Percentiles rank a stretch among this genome's conserved stretches.
phyloP scores from a whole-genome alignment of 2,797 vertebrate species.

The Cuculus canorus region DNA sequence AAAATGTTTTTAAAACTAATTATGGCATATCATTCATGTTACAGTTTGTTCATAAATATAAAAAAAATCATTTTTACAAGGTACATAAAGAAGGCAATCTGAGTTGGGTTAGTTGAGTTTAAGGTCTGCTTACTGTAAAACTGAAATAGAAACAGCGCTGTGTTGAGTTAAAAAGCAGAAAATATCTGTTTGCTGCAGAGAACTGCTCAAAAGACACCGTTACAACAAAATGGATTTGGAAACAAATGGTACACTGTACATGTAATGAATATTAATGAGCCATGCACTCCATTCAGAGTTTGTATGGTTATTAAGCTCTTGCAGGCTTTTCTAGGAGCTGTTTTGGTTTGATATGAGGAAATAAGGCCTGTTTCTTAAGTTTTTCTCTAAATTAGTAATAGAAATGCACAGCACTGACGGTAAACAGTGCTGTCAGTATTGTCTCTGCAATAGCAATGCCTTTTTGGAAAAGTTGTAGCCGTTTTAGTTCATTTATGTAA shows the following conservation, averaged over 20 bases:
- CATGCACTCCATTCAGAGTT: not conserved
- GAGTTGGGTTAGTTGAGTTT: not conserved
- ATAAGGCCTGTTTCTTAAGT: not conserved
- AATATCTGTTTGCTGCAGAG: not conserved
- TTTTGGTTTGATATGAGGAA: conserved; percentile 76
- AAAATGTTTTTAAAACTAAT: not conserved
- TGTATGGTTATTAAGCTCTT: not conserved
- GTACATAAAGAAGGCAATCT: not conserved
- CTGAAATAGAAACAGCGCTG: not conserved
- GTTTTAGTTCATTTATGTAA: not conserved
- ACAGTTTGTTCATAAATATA: no score
- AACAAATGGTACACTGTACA: not conserved
- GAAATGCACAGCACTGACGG: conserved; percentile 63
- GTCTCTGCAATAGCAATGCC: not conserved
- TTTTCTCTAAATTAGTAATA: conserved; percentile 48
- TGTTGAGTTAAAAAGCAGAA: not conserved
- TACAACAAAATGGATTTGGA: not conserved
- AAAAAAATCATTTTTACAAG: not conserved
- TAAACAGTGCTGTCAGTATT: not conserved
- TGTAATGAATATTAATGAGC: conserved; percentile 60
- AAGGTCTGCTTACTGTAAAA: not conserved
- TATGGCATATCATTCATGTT: not conserved
- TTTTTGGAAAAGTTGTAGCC: not conserved
- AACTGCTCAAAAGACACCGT: not conserved
- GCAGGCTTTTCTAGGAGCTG: conserved; percentile 54